Evolutionary conservation across 2,797 vertebrate species (phyloP).

Genomic region (Danio aesculapii): DNA sequence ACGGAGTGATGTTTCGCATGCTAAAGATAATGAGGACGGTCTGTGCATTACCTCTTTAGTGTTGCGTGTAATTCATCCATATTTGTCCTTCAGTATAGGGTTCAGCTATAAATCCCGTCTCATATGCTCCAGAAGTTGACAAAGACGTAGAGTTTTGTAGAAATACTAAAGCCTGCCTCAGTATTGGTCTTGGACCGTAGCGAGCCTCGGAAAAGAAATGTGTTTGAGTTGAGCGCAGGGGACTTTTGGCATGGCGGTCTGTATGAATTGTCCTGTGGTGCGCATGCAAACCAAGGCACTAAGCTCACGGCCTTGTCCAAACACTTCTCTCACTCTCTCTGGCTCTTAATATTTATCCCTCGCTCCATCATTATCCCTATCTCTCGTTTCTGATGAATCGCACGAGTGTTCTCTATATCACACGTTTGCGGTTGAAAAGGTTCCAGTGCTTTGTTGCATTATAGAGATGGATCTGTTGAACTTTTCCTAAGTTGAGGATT

Average conservation of each 20-base stretch:
- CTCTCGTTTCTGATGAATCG: slow-evolving; percentile 46
- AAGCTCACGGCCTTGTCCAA: slow-evolving; percentile 48
- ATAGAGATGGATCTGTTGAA: slow-evolving; percentile 50
- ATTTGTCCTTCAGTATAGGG: slow-evolving; percentile 20
- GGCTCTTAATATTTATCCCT: slow-evolving; percentile 32
- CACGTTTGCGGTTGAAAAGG: slow-evolving; percentile 26
- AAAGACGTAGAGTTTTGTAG: slow-evolving; percentile 49
- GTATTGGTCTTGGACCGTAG: slow-evolving; percentile 60
- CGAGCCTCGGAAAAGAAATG: slow-evolving; percentile 39
- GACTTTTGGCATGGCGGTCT: slow-evolving; percentile 46
- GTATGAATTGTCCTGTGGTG: slow-evolving; percentile 48
- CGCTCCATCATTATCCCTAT: slow-evolving; percentile 39
- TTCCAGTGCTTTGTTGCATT: slow-evolving; percentile 51
- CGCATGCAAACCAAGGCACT: slow-evolving; percentile 49
- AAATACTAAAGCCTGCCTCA: slow-evolving; percentile 41
- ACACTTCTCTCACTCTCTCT: slow-evolving; percentile 39
- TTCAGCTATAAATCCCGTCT: slow-evolving; percentile 27
- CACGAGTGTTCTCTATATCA: slow-evolving; percentile 46
- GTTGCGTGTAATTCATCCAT: slow-evolving; percentile 36
- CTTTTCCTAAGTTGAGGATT: slow-evolving; percentile 45
- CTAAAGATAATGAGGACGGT: slow-evolving; percentile 29
- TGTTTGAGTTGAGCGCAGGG: slow-evolving; percentile 34
- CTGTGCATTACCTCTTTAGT: slow-evolving; percentile 28
- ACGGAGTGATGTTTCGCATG: slow-evolving; percentile 35
- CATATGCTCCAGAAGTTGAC: slow-evolving; percentile 48